These are phyloP conservation scores for Limnephilus lunatus DNA, from an alignment of 2,888 invertebrate species.

Conservation along the genomic window DNA sequence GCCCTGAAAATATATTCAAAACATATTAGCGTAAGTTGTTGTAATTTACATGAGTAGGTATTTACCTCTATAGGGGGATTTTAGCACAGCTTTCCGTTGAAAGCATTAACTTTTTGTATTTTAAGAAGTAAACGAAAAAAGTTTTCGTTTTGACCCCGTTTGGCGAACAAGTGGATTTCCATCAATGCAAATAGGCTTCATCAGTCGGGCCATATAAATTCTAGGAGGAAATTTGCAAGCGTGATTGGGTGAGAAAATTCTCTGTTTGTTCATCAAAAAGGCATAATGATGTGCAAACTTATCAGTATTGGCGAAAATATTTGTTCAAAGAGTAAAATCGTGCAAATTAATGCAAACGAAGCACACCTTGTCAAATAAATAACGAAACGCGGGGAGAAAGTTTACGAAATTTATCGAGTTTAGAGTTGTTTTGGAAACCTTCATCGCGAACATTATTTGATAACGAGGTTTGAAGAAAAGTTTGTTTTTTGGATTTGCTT, in stretches of 20 bases:
- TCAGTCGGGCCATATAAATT: conserved; percentile 4
- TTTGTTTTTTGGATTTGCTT: conserved; percentile 33
- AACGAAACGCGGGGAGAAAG: conserved; percentile 29
- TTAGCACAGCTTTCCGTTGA: background rate
- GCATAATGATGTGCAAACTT: conserved; percentile 52
- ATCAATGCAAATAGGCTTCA: conserved; percentile 2
- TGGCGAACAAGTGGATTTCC: background rate
- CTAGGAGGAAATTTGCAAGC: conserved; percentile 16
- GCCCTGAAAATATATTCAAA: background rate
- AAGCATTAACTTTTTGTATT: background rate
- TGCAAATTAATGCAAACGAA: conserved; percentile 56
- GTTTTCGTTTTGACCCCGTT: conserved; percentile 2
- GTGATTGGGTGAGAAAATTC: background rate
- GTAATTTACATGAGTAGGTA: background rate
- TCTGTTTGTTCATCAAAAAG: conserved; percentile 37
- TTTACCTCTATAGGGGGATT: background rate
- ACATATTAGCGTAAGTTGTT: background rate
- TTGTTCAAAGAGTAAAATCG: conserved; percentile 47
- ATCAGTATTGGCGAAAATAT: conserved; percentile 56
- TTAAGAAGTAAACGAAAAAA: background rate
- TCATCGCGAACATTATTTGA: conserved; percentile 29
- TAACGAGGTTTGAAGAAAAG: conserved; percentile 46
- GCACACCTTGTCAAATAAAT: conserved; percentile 52
- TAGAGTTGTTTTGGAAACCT: conserved; percentile 17
- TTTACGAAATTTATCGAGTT: conserved; percentile 17